A percentile compares a stretch with the other conserved stretches of the same genome.
Evolutionary conservation across 23 tunicate species (phyloP).

Genomic region (Clavelina lepadiformis): DNA sequence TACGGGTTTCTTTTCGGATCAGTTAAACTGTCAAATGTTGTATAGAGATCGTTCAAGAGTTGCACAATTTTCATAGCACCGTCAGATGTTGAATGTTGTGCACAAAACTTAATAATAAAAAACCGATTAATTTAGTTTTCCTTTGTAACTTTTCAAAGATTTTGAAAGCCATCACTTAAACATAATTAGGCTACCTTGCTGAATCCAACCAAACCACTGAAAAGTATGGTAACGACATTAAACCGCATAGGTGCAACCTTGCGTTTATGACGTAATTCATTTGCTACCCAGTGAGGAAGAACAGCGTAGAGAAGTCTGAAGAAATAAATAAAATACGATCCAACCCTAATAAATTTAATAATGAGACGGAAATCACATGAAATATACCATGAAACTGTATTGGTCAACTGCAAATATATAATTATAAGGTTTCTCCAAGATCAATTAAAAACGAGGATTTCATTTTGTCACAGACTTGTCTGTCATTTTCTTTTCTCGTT

Average conservation of each 20-base stretch:
- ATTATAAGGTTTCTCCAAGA: too few species aligned
- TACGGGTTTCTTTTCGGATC: slow-evolving; percentile 83
- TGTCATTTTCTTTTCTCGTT: slow-evolving; percentile 87
- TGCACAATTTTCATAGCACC: slow-evolving; percentile 88
- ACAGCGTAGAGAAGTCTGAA: slow-evolving; percentile 88
- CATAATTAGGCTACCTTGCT: slow-evolving; percentile 42
- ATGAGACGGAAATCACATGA: too few species aligned
- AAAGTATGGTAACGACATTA: slow-evolving; percentile 80
- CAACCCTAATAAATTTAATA: too few species aligned
- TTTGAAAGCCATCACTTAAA: too few species aligned
- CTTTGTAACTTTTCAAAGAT: neutral
- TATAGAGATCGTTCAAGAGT: slow-evolving; percentile 75
- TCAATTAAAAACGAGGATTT: too few species aligned
- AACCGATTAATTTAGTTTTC: neutral
- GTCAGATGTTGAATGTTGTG: slow-evolving; percentile 59
- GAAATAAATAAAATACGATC: too few species aligned
- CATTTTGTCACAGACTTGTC: slow-evolving; percentile 81
- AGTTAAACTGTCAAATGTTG: slow-evolving; percentile 71
- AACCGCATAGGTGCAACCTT: slow-evolving; percentile 76
- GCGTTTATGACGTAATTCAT: slow-evolving; percentile 86
- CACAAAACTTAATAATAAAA: slow-evolving; percentile 63
- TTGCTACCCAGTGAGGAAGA: slow-evolving; percentile 93
- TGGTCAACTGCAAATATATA: neutral
- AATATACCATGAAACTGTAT: neutral
- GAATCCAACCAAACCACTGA: slow-evolving; percentile 88